These are phyloP conservation scores for Melopsittacus undulatus DNA, from an alignment of 2,797 vertebrate species.

Conservation along the genomic window DNA sequence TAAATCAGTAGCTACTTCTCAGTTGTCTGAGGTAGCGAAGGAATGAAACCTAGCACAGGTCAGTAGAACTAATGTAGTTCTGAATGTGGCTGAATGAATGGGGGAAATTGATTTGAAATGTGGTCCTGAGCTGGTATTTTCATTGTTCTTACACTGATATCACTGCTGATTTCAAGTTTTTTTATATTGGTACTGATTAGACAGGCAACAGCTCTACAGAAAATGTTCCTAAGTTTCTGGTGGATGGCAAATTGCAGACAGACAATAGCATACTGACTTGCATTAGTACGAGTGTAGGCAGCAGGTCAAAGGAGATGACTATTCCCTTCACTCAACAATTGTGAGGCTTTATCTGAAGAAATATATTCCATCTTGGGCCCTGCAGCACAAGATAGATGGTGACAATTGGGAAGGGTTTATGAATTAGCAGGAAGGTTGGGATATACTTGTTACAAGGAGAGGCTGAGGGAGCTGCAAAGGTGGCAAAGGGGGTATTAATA, in stretches of 20 bases:
- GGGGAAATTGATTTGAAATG: not conserved
- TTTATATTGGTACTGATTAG: not conserved
- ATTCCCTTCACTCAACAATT: not conserved
- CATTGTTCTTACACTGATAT: not conserved
- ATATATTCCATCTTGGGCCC: not conserved
- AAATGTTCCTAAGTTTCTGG: not conserved
- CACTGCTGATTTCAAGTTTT: not conserved
- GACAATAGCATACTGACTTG: not conserved
- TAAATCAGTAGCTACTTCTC: not conserved
- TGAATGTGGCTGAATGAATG: not conserved
- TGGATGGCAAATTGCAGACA: not conserved
- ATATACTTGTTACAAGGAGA: not conserved
- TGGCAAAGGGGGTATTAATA: not conserved
- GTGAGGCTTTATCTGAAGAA: not conserved
- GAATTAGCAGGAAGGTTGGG: not conserved
- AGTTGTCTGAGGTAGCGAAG: not conserved
- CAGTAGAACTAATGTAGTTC: not conserved
- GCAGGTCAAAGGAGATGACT: not conserved
- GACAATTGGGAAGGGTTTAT: not conserved
- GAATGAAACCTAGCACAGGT: not conserved
- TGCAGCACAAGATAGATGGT: not conserved
- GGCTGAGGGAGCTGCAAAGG: not conserved
- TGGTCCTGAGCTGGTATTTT: not conserved
- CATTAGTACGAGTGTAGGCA: not conserved
- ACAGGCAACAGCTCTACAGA: not conserved